A percentile compares a stretch with the other conserved stretches of the same genome.
Conservation (phyloP, 2,113 vertebrate species). For the Anser brachyrhynchus region DNA sequence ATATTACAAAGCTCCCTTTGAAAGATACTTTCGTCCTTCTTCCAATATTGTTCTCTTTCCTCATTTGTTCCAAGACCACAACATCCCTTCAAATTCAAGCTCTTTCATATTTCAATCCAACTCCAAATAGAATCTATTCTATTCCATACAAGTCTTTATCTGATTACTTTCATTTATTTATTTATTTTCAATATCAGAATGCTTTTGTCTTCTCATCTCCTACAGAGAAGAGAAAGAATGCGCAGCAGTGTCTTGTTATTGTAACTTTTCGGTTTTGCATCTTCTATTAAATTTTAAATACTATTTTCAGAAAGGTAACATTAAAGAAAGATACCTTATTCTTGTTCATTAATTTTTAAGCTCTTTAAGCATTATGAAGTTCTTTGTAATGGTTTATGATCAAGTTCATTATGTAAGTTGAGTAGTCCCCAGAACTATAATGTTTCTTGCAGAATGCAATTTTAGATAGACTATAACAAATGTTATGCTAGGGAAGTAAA, state of each 20-base stretch:
- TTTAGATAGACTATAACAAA: not conserved
- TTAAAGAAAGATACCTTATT: not conserved
- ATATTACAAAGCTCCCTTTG: constrained; percentile 51
- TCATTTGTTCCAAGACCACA: constrained; percentile 29
- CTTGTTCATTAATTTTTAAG: not conserved
- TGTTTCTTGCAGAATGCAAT: not conserved
- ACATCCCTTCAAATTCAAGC: not conserved
- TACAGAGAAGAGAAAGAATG: not conserved
- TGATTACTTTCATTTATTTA: not conserved
- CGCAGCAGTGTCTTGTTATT: not conserved
- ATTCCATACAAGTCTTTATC: not conserved
- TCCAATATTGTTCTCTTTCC: constrained; percentile 13
- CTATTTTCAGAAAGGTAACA: not conserved
- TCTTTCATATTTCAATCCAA: not conserved
- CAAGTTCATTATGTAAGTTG: not conserved
- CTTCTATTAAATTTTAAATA: not conserved
- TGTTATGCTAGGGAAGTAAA: not conserved
- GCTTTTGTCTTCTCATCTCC: not conserved
- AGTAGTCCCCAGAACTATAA: not conserved
- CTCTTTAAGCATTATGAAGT: not conserved
- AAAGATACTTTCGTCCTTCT: constrained; percentile 39
- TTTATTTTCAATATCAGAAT: not conserved
- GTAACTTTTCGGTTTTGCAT: not conserved
- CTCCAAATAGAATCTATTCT: not conserved
- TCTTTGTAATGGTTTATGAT: not conserved